A percentile compares a stretch with the other conserved stretches of the same genome.
These are phyloP conservation scores for Elegia similella DNA, from an alignment of 2,888 invertebrate species.

Conservation along the genomic window DNA sequence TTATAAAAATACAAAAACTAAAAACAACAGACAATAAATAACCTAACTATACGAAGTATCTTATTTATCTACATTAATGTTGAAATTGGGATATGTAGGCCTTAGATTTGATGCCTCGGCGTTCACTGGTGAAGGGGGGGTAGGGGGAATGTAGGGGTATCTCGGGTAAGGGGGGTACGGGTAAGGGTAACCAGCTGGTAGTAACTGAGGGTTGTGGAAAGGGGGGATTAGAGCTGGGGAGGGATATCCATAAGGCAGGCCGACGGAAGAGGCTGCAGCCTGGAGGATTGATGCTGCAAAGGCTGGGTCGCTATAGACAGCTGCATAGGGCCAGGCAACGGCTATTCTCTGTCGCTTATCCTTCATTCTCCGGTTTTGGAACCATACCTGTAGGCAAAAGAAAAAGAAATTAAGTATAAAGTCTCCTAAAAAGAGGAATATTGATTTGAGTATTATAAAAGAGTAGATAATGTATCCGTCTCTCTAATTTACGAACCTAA, in stretches of 20 bases:
- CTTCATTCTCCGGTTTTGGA: constrained; percentile 98
- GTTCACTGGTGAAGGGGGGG: constrained; percentile 69
- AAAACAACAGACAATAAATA: constrained; percentile 22
- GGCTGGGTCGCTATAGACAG: constrained; percentile 96
- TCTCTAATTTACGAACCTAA: background rate
- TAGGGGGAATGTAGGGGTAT: constrained; percentile 80
- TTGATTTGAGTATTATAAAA: too few relatives aligned
- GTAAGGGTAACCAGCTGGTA: constrained; percentile 80
- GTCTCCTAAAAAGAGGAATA: background rate
- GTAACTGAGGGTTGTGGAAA: constrained; percentile 79
- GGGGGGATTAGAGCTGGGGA: constrained; percentile 82
- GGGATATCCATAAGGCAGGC: constrained; percentile 83
- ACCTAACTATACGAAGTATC: background rate
- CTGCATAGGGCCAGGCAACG: constrained; percentile 96
- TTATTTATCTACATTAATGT: constrained; percentile 74
- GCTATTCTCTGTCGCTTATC: constrained; percentile 98
- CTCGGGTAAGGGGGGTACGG: constrained; percentile 79
- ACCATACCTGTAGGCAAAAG: constrained; percentile 91
- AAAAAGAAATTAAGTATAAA: constrained; percentile 15
- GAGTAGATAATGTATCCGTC: too few relatives aligned
- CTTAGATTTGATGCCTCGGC: constrained; percentile 65
- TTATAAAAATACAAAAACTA: constrained; percentile 25
- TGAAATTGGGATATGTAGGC: constrained; percentile 75
- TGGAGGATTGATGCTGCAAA: constrained; percentile 96
- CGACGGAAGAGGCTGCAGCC: constrained; percentile 90